Evolutionary conservation across 2,797 vertebrate genomes (phyloP).

Genomic region (Basileuterus tristriatus): DNA sequence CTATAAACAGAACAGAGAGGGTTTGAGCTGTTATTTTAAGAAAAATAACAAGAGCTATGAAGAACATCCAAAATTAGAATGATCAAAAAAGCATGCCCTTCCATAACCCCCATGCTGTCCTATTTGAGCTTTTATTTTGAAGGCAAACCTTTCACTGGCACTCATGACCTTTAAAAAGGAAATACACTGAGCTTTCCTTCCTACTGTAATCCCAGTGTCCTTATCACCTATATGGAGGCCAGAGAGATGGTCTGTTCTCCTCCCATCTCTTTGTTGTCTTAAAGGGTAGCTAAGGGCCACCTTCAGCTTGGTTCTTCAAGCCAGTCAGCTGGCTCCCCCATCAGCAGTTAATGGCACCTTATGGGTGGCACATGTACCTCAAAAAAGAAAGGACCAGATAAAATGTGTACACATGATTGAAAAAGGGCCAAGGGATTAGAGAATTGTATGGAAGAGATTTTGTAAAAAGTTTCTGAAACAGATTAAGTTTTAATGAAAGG

Average conservation of each 20-base stretch:
- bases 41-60: neutral
- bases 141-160: conserved; percentile 2
- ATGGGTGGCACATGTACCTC: rapidly evolving
- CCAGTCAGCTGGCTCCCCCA: neutral
- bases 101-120: neutral
- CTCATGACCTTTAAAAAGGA: conserved; percentile 48
- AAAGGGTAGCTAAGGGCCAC: neutral
- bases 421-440: neutral
- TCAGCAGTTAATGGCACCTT: neutral
- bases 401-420: neutral
- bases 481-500: neutral
- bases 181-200: conserved; percentile 36
- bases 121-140: conserved; percentile 8
- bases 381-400: neutral
- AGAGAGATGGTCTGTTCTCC: neutral
- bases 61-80: neutral
- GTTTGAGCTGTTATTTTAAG: neutral
- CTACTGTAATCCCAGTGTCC: neutral
- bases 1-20: neutral
- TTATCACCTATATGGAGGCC: neutral
- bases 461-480: neutral
- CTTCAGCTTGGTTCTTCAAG: neutral
- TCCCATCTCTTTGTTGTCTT: neutral
- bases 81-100: conserved; percentile 4
- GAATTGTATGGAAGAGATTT: neutral